Percentiles rank a stretch among this genome's conserved stretches.
phyloP scores from a whole-genome alignment of 2,797 vertebrate genomes.

The Melanotaenia boesemani region DNA sequence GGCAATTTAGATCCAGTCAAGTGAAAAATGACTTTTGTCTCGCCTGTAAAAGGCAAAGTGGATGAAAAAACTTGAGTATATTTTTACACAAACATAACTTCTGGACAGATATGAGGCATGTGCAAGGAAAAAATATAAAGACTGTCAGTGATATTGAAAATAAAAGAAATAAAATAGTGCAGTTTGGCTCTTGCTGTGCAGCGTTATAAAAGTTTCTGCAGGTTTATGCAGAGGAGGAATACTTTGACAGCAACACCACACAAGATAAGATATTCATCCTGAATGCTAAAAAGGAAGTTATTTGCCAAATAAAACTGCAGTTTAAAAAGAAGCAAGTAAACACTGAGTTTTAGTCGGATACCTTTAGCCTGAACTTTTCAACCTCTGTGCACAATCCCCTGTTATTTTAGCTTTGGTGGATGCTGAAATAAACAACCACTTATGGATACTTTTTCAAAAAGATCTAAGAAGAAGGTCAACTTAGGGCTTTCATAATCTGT shows the following conservation, averaged over 20 bases:
- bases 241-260: slow-evolving; percentile 31
- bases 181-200: slow-evolving; percentile 25
- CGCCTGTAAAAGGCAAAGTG: slow-evolving; percentile 43
- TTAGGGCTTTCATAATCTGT: slow-evolving; percentile 65
- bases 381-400: slow-evolving; percentile 4
- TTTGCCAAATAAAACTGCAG: slow-evolving; percentile 22
- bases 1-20: slow-evolving; percentile 53
- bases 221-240: slow-evolving; percentile 19
- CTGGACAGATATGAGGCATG: slow-evolving; percentile 27
- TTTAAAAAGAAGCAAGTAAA: slow-evolving; percentile 6
- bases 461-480: slow-evolving; percentile 39
- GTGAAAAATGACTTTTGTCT: slow-evolving; percentile 60
- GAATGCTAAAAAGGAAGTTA: slow-evolving; percentile 39
- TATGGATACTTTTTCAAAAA: slow-evolving; percentile 28
- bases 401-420: slow-evolving; percentile 21
- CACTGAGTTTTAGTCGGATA: not conserved
- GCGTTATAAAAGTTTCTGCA: slow-evolving; percentile 29
- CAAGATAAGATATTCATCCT: slow-evolving; percentile 22
- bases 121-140: slow-evolving; percentile 38
- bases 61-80: slow-evolving; percentile 3
- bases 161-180: not conserved
- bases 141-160: not conserved
- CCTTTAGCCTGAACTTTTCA: slow-evolving; percentile 20
- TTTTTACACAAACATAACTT: slow-evolving; percentile 38
- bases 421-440: slow-evolving; percentile 24